Percentiles rank a stretch among this genome's conserved stretches.
Evolutionary conservation across 1,140 invertebrate genomes (phyloP).

Genomic region (Globodera rostochiensis): DNA sequence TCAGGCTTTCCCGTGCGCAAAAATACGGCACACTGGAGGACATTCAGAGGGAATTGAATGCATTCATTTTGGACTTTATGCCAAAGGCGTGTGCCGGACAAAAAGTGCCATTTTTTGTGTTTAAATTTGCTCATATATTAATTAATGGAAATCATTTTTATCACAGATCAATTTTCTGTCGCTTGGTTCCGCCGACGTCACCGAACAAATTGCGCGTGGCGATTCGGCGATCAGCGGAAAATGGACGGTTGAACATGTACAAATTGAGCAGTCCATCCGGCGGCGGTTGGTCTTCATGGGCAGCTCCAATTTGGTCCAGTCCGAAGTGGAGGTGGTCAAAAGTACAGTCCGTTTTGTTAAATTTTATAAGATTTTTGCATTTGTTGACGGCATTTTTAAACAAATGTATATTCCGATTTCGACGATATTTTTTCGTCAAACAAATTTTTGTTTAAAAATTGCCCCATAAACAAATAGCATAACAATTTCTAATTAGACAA

Average conservation of each 20-base stretch:
- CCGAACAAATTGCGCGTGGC: slow-evolving; percentile 42
- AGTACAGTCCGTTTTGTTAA: slow-evolving; percentile 18
- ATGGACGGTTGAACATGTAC: slow-evolving; percentile 59
- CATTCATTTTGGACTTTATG: slow-evolving; percentile 42
- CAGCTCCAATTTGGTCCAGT: slow-evolving; percentile 51
- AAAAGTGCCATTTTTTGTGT: slow-evolving; percentile 30
- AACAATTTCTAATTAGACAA: background rate
- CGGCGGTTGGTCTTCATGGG: slow-evolving; percentile 54
- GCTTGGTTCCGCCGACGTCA: slow-evolving; percentile 49
- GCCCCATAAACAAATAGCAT: too few relatives aligned
- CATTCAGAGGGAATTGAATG: slow-evolving; percentile 44
- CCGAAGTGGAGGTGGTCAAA: slow-evolving; percentile 51
- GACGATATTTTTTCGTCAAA: too few relatives aligned
- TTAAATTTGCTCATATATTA: background rate
- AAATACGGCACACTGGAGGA: slow-evolving; percentile 36
- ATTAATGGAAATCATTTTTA: background rate
- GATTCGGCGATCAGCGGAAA: slow-evolving; percentile 51
- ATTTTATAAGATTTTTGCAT: background rate
- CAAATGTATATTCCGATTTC: background rate
- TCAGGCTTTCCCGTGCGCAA: slow-evolving; percentile 42
- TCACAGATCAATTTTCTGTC: slow-evolving; percentile 58
- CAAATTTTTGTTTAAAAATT: too few relatives aligned
- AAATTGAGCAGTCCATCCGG: slow-evolving; percentile 20
- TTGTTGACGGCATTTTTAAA: background rate
- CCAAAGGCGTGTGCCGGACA: slow-evolving; percentile 28